These are phyloP conservation scores for Agrochola litura DNA, from an alignment of 2,888 invertebrate species.

Conservation along the genomic window DNA sequence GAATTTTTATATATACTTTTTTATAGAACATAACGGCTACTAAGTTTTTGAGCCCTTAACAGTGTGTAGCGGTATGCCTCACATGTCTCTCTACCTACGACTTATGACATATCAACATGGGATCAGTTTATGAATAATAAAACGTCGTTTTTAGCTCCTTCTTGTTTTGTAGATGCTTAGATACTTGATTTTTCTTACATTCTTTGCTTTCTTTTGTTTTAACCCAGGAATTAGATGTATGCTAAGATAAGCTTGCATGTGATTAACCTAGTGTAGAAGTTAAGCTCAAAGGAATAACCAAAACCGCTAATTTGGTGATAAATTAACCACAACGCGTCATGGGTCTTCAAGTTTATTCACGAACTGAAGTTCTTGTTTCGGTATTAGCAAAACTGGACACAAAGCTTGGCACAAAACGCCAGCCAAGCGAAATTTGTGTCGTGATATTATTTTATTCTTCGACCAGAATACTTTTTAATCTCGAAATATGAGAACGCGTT, in stretches of 20 bases:
- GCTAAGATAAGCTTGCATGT: slow-evolving; percentile 50
- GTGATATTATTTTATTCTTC: slow-evolving; percentile 15
- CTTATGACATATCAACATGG: slow-evolving; percentile 56
- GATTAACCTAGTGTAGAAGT: slow-evolving; percentile 42
- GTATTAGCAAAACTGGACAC: neutral
- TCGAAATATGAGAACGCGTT: neutral
- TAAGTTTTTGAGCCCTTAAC: neutral
- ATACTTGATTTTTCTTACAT: slow-evolving; percentile 18
- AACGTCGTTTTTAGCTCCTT: neutral
- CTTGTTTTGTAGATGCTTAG: slow-evolving; percentile 26
- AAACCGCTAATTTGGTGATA: slow-evolving; percentile 18
- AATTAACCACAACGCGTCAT: slow-evolving; percentile 8
- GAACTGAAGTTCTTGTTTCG: neutral
- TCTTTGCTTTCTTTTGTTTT: slow-evolving; percentile 31
- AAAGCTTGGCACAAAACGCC: neutral
- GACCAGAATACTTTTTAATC: neutral
- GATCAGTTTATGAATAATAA: slow-evolving; percentile 81
- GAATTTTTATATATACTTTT: slow-evolving; percentile 6
- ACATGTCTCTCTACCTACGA: neutral
- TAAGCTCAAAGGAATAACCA: slow-evolving; percentile 10
- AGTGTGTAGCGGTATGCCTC: neutral
- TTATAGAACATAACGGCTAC: slow-evolving; percentile 23
- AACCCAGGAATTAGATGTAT: slow-evolving; percentile 29
- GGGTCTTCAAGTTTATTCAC: slow-evolving; percentile 11
- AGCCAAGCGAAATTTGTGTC: neutral